Base-by-base conservation (phyloP, 2,797 vertebrate species). In the Knipowitschia caucasica region DNA sequence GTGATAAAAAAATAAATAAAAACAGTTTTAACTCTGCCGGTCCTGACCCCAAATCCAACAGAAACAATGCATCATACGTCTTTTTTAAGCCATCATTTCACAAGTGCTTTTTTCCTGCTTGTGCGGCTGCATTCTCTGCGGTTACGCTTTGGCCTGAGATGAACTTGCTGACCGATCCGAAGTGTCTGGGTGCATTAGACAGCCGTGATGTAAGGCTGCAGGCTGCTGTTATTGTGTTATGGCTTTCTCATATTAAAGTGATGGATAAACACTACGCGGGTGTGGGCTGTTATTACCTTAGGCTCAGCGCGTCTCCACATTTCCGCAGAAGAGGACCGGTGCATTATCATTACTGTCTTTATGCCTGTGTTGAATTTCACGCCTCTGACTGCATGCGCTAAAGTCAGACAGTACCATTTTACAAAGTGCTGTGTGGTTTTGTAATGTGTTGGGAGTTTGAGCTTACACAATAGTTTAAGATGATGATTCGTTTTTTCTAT, bases 141-240 rank as follows among this genome's bases (percentile, higher is more conserved):
- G 35, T 4, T 18, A 38, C n/a, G n/a, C n/a, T n/a, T n/a, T 3
- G 35, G 35, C 44, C 44, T 21, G n/a, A 20, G 26, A 47, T 47
- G 44, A 47, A 47, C 44, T 17, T 47, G 44, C 44, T 47, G 44
- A 47, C 44, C 26, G 15, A 18, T 30, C 21, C 17, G 12, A 47
- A 47, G 26, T 47, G 44, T 47, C 44, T 20, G 27, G 12, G 26
- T 47, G 44, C 44, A 30, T 47, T 47, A 47, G 26, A 47, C 4
- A 9, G 5, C 4, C 8, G 26, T 30, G 44, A 47, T 47, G 26
- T 47, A 47, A 47, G 44, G 44, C 44, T 47, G 44, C 26, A 12
- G 44, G 44, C 44, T 20, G 44, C 26, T 47, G 44, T 47, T 47
- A 47, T 47, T 29, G 44, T 47, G 44, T 47, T 47, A 47, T 47